These are phyloP conservation scores for Lissocephala sabroskyi DNA, from an alignment of 2,888 invertebrate genomes.

Conservation along the genomic window DNA sequence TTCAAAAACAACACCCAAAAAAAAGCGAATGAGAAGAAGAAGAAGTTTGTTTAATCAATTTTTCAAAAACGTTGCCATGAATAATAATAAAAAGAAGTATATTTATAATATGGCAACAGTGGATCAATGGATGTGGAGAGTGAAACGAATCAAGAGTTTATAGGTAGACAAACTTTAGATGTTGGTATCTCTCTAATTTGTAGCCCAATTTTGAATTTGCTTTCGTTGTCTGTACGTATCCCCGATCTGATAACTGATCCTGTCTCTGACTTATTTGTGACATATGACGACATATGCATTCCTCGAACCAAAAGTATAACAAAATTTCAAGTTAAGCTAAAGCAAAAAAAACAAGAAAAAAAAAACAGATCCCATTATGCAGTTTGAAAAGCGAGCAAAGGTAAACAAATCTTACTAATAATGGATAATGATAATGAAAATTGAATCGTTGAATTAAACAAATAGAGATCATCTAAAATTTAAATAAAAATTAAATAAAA, in stretches of 20 bases:
- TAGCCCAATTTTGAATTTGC: conserved; percentile 51
- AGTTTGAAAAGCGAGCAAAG: conserved; percentile 19
- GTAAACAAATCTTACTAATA: conserved; percentile 23
- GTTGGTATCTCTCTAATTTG: conserved; percentile 45
- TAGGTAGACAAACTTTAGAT: conserved; percentile 55
- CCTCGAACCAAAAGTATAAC: background rate
- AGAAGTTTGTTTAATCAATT: background rate
- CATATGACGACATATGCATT: background rate
- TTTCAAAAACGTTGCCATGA: background rate
- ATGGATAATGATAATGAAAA: conserved; percentile 25
- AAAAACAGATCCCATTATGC: conserved; percentile 17
- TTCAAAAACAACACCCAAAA: conserved; percentile 18
- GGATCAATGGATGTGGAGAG: background rate
- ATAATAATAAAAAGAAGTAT: background rate
- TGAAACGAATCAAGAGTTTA: conserved; percentile 22
- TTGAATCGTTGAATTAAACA: conserved; percentile 61
- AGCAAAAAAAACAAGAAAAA: conserved; percentile 20
- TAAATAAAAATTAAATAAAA: conserved; percentile 65
- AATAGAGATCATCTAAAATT: conserved; percentile 69
- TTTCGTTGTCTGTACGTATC: conserved; percentile 36
- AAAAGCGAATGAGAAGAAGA: background rate
- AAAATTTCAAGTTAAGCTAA: background rate
- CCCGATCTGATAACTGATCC: background rate
- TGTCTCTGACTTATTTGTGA: background rate
- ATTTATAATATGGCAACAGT: background rate